phyloP scores from a whole-genome alignment of 2,113 vertebrate species.

The Capreolus pygargus region DNA sequence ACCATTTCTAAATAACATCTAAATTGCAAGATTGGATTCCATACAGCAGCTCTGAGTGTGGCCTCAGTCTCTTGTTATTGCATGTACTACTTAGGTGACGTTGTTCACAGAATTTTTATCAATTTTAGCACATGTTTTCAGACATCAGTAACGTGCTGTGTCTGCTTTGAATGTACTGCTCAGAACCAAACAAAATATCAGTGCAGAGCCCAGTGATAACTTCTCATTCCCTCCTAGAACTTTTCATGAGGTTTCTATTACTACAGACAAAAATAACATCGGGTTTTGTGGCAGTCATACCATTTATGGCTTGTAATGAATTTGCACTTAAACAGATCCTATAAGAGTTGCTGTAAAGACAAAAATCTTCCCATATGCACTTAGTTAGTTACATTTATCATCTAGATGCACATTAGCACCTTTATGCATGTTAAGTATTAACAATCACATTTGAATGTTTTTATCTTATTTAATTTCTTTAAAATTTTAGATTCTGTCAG shows the following conservation, averaged over 20 bases:
- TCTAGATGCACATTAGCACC: background rate
- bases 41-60: background rate
- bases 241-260: background rate
- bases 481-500: background rate
- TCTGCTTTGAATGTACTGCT: background rate
- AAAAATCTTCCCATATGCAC: background rate
- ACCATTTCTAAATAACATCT: background rate
- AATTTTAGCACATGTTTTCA: background rate
- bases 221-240: background rate
- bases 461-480: background rate
- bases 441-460: background rate
- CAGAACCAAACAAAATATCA: background rate
- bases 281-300: background rate
- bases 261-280: background rate
- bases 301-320: background rate
- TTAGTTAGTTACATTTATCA: background rate
- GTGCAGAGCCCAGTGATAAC: background rate
- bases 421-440: background rate
- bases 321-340: background rate
- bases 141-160: background rate
- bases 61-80: background rate
- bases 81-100: background rate
- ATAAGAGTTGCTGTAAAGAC: background rate
- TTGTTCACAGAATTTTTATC: background rate
- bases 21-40: background rate